These are phyloP conservation scores for Calameuta filiformis DNA, from an alignment of 2,888 invertebrate genomes.

Conservation along the genomic window DNA sequence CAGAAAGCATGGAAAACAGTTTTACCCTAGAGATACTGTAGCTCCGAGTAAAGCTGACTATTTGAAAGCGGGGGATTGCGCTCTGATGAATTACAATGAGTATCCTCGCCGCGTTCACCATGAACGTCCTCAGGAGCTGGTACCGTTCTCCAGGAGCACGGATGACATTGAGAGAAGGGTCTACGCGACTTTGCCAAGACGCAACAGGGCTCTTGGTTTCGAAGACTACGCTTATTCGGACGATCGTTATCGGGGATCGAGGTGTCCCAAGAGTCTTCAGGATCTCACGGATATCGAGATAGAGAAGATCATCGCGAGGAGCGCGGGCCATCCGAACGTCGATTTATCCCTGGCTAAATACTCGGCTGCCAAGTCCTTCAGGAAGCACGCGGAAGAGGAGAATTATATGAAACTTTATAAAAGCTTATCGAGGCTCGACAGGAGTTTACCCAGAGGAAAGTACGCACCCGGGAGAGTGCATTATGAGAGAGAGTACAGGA, in stretches of 20 bases:
- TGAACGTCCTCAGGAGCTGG: constrained; percentile 16
- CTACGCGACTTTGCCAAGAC: constrained; percentile 52
- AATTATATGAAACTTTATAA: constrained; percentile 49
- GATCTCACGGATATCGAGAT: constrained; percentile 58
- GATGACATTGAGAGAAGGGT: constrained; percentile 18
- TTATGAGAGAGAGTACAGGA: constrained; percentile 62
- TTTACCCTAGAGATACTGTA: not conserved
- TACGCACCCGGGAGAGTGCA: constrained; percentile 60
- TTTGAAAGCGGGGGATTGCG: not conserved
- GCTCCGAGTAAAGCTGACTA: not conserved
- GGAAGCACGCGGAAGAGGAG: constrained; percentile 37
- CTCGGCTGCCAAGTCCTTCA: constrained; percentile 15
- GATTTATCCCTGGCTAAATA: not conserved
- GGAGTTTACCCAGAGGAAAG: constrained; percentile 38
- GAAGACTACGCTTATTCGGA: constrained; percentile 34
- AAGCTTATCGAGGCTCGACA: constrained; percentile 47
- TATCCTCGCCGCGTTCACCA: not conserved
- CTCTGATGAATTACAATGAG: not conserved
- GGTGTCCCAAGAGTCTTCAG: constrained; percentile 55
- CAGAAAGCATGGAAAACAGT: not conserved
- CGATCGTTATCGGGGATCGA: constrained; percentile 36
- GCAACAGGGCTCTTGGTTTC: constrained; percentile 42
- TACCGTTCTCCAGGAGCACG: not conserved
- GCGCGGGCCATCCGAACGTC: constrained; percentile 13
- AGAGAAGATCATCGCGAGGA: constrained; percentile 52